Base-by-base conservation (phyloP, 2,797 vertebrate species). In the Acipenser transmontanus region DNA sequence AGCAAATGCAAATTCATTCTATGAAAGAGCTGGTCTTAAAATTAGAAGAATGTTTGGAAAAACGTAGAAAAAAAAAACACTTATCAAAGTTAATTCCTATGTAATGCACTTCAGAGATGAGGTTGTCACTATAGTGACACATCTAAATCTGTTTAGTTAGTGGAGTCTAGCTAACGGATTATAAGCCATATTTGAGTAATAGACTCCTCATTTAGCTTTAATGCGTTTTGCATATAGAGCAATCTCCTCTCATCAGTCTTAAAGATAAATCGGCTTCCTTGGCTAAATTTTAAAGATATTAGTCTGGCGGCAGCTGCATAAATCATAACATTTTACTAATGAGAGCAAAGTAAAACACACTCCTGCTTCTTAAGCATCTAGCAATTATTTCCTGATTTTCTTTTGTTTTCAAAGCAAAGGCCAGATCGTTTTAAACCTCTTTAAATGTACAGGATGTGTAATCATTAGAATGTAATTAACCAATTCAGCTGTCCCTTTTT, bases 131-230 rank as follows among this genome's bases (percentile, higher is more conserved):
- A 72, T 74, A 73, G 71, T 84, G 81, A 89, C 90, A 88, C 82
- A 86, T 89, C 84, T 85, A 89, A 91, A 91, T 91, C 87, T 89
- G 87, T 88, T 92, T 91, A 89, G 89, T 92, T 94, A 94, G 93
- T 85, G 85, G 89, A 90, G 87, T 91, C 91, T 90, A 90, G 89
- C 91, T 93, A 95, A 93, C 89, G 81, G 91, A 95, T 95, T 91
- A 94, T 91, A 88, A 89, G 85, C 74, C 84, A 88, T 81, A 73
- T 87, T 88, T 95, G 94, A 97, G 90, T 95, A 96, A 97, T 97
- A 95, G 92, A 97, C 93, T 95, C 89, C 93, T 95, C 92, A 93
- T 95, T 96, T 95, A 89, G 91, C 91, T 93, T 90, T 94, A 95
- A 97, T 95, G 94, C 85, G 85, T 95, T 95, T 95, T 95, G 95